Conservation (phyloP, 2,888 invertebrate genomes). For the Calliphora vomitoria region DNA sequence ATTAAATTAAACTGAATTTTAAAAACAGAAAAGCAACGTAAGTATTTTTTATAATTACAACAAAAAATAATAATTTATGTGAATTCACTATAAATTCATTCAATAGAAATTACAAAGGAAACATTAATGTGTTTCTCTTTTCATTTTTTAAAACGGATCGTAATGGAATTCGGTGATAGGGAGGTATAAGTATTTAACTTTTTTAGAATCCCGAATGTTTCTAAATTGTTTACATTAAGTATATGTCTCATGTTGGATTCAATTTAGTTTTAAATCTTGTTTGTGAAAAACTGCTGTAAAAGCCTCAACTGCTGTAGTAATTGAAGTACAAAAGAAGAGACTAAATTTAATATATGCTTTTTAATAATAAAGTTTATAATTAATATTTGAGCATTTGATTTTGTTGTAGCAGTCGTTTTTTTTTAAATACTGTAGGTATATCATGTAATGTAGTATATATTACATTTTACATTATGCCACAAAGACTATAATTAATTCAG, state of each 20-base stretch:
- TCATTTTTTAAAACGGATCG: too few relatives aligned
- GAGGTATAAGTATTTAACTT: too few relatives aligned
- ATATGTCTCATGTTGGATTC: too few relatives aligned
- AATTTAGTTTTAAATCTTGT: too few relatives aligned
- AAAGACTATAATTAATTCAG: slow-evolving; percentile 64
- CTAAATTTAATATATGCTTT: too few relatives aligned
- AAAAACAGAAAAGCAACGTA: background rate
- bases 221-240: too few relatives aligned
- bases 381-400: background rate
- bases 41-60: background rate
- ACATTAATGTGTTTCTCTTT: background rate
- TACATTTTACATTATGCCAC: slow-evolving; percentile 49
- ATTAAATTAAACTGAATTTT: background rate
- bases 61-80: background rate
- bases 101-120: background rate
- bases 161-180: too few relatives aligned
- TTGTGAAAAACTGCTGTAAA: too few relatives aligned
- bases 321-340: too few relatives aligned
- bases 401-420: background rate
- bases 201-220: too few relatives aligned
- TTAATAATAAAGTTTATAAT: background rate
- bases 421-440: slow-evolving; percentile 33
- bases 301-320: too few relatives aligned
- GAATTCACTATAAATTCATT: background rate
- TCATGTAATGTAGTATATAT: slow-evolving; percentile 37